Base-by-base conservation (phyloP, 2,888 invertebrate species). In the Malacosoma neustria region DNA sequence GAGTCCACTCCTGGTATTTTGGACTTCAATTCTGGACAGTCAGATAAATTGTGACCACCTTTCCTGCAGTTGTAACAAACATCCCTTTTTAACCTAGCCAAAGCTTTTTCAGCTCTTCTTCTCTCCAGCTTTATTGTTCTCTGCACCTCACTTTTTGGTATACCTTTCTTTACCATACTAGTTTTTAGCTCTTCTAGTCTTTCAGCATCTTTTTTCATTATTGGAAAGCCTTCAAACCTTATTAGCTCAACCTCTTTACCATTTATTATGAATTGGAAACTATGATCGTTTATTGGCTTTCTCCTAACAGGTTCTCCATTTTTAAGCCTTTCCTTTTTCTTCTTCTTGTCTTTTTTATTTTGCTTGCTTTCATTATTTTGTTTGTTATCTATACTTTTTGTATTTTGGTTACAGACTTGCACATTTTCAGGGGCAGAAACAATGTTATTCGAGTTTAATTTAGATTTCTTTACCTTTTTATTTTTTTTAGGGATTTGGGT, bases 31-130 rank as follows among this genome's bases (percentile, higher is more conserved):
- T 92, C 89, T 0, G 95, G 95, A 75, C 96, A 96, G 43, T 95
- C 93, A 0, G 93, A 90, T 22, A 96, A 74, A 50, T 90, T 88
- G 60, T 96, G 96, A 0, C 96, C 96, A 4, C 91, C 88, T 72
- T 92, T 89, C 36, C 85, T 72, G 62, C 95, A 95, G 51, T 94
- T 91, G 60, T 92, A 95, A 61, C 95, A 95, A 1, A 92, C 90
- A 63, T 91, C 90, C 54, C 89, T 90, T 54, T 89, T 89, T 36
- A 90, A 68, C 32, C 91, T 81, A 0, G 91, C 84, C 22, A 93
- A 72, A 1, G 89, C 88, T 68, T 93, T 93, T 57, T 93, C 93
- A 3, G 93, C 92, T 60, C 88, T 88, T 40, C 93, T 72, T 33
- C 92, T 81, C 61, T 93, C 92, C 11, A 91, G 55, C 62, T 93